Base-by-base conservation (phyloP, 2,888 invertebrate species). In the Achlya flavicornis region DNA sequence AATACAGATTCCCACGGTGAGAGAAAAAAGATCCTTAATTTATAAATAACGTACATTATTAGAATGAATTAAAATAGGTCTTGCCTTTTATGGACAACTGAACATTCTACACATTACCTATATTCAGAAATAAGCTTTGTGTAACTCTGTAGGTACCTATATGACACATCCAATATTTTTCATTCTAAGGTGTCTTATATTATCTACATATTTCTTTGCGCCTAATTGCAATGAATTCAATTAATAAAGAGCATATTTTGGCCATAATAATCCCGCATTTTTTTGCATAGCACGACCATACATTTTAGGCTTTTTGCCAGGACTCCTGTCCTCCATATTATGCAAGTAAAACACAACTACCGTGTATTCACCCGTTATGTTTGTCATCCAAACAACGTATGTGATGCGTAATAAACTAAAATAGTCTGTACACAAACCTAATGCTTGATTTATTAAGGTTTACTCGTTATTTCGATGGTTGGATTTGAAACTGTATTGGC, bases 301-400 rank as follows among this genome's bases (percentile, higher is more conserved):
- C 7, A 8, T 53, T 46, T n/a, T 53, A 10, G 19, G 53, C 53
- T 19, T 53, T 19, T 53, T 53, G 19, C 53, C 53, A 53, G 53
- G 53, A 53, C 16, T 16, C 4, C 3, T 53, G 53, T 53, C 53
- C 53, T n/a, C 53, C 53, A 53, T 53, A 19, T 53, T 53, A 53
- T 19, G 19, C 3, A 53, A 19, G 53, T 53, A 19, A 48, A 19
- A 53, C 16, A 53, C 14, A 48, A 53, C 19, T 53, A 53, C 53
- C 19, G 53, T 53, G 53, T n/a, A n/a, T 14, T 46, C 53, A 53
- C 16, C 53, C 53, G 53, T 53, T 53, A 53, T 10, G 53, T 53
- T 53, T 53, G 19, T 19, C 10, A n/a, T 46, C n/a, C 46, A 46
- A 46, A 19, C 19, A 53, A 53, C 53, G 53, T 53, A 53, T 53